phyloP scores from a whole-genome alignment of 2,888 invertebrate species.

The Pilophorus perplexus region DNA sequence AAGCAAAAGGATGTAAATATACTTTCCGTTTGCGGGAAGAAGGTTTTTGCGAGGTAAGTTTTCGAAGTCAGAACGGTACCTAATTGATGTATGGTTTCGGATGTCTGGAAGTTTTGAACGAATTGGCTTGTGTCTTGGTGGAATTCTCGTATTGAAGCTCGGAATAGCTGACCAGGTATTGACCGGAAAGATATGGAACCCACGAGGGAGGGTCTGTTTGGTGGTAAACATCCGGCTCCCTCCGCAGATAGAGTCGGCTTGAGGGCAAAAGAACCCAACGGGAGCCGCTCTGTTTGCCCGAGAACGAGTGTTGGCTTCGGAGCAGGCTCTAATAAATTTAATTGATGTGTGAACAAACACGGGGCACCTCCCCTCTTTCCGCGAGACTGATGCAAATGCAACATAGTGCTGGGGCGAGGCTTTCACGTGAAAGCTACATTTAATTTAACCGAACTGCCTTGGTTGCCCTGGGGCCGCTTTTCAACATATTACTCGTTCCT shows the following conservation, averaged over 20 bases:
- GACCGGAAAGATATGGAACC: conserved; percentile 19
- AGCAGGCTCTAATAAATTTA: conserved; percentile 41
- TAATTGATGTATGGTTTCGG: too few species aligned
- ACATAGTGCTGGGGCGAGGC: background rate
- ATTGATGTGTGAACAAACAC: conserved; percentile 44
- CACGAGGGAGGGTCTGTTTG: background rate
- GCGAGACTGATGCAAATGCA: background rate
- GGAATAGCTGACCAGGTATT: conserved; percentile 13
- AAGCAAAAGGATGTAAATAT: conserved; percentile 20
- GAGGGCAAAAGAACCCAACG: background rate
- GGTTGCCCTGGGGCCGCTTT: background rate
- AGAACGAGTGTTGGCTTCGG: conserved; percentile 9
- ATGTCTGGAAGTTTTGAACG: too few species aligned
- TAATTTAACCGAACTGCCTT: background rate
- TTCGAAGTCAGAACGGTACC: too few species aligned
- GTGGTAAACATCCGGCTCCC: conserved; percentile 2
- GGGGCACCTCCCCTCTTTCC: background rate
- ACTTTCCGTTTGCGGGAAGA: too few species aligned
- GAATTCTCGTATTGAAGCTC: too few species aligned
- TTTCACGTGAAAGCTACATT: background rate
- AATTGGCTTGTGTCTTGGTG: too few species aligned
- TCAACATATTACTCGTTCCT: background rate
- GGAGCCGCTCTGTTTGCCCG: conserved; percentile 10
- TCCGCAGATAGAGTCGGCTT: background rate
- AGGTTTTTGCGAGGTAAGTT: too few species aligned